Percentiles rank a stretch among this genome's conserved stretches.
Conservation (phyloP, 1,140 invertebrate genomes). For the Neoseiulus cucumeris region DNA sequence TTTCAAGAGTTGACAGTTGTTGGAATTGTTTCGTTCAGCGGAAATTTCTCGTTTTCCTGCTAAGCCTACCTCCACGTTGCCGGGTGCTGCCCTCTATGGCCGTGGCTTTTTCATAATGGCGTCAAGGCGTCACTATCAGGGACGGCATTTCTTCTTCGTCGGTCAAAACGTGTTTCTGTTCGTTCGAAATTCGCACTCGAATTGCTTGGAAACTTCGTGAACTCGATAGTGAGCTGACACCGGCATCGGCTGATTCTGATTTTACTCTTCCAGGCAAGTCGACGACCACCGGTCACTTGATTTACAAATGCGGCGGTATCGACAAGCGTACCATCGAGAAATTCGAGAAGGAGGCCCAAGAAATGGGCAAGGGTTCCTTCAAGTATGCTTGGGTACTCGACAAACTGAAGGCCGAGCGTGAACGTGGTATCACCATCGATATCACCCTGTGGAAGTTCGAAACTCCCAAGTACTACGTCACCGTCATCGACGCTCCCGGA, state of each 20-base stretch:
- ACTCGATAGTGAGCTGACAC: no score
- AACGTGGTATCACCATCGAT: slow-evolving; percentile 43
- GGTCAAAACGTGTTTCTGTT: no score
- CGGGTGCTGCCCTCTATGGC: not conserved
- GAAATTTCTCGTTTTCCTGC: not conserved
- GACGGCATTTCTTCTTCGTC: no score
- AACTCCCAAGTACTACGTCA: slow-evolving; percentile 37
- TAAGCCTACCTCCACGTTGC: slow-evolving; percentile 9
- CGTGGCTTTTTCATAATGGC: no score
- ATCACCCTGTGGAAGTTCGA: slow-evolving; percentile 43
- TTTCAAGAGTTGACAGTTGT: no score
- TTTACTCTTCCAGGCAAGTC: slow-evolving; percentile 31
- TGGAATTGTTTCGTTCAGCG: not conserved
- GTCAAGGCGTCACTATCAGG: no score
- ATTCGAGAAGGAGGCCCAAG: slow-evolving; percentile 40
- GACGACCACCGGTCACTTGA: slow-evolving; percentile 39
- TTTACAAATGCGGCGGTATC: slow-evolving; percentile 43
- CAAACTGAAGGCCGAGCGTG: slow-evolving; percentile 40
- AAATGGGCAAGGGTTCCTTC: slow-evolving; percentile 41
- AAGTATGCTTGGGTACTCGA: slow-evolving; percentile 41
- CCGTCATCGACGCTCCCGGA: slow-evolving; percentile 41
- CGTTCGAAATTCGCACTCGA: no score
- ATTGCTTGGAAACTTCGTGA: no score
- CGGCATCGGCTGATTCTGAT: not conserved
- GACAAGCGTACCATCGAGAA: slow-evolving; percentile 40